These are phyloP conservation scores for Arrhopalites spinosus DNA, from an alignment of 2,888 invertebrate genomes.

Conservation along the genomic window DNA sequence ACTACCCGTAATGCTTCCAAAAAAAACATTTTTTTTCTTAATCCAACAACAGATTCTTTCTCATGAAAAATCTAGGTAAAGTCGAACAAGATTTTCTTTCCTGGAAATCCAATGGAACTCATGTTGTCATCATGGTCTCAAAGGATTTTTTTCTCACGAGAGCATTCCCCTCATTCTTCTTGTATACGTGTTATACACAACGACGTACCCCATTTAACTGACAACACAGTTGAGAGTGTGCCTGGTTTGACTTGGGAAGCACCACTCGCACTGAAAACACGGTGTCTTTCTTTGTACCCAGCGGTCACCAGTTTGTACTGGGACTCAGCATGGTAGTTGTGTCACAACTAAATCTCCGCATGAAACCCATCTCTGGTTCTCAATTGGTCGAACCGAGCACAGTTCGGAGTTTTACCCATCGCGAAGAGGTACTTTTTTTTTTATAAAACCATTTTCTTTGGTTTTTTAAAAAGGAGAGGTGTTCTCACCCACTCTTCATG, in stretches of 20 bases:
- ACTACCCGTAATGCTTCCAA: no score
- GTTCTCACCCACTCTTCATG: not conserved
- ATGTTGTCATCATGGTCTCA: no score
- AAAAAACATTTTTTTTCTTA: no score
- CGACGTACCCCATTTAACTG: not conserved
- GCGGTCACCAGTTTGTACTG: not conserved
- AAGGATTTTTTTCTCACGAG: no score
- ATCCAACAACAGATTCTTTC: no score
- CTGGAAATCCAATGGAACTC: no score
- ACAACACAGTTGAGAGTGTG: conserved; percentile 3
- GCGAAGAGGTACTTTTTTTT: not conserved
- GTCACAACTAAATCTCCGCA: not conserved
- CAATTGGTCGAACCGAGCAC: not conserved
- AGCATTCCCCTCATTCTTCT: not conserved
- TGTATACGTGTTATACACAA: not conserved
- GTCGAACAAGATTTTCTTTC: no score
- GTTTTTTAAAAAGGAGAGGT: not conserved
- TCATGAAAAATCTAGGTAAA: no score
- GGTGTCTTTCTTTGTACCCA: not conserved
- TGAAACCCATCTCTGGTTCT: not conserved
- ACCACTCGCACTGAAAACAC: conserved; percentile 2
- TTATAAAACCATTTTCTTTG: not conserved
- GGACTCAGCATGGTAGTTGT: not conserved
- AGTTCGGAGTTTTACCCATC: not conserved
- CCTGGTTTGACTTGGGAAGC: not conserved